phyloP scores from a whole-genome alignment of 2,113 vertebrate species.

The Turdus rufiventris region DNA sequence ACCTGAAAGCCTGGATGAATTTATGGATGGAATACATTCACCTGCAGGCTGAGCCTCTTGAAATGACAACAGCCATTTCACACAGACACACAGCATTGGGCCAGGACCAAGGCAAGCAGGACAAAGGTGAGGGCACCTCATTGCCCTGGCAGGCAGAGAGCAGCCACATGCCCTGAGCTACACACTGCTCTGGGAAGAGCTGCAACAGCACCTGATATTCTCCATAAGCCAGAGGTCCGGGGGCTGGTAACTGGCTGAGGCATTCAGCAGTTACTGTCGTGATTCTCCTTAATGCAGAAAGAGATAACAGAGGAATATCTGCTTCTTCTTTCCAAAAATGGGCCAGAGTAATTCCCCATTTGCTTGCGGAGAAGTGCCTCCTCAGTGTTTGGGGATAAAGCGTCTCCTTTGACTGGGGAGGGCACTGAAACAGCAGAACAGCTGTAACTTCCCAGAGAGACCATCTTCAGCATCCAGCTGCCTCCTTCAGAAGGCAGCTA shows the following conservation, averaged over 20 bases:
- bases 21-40: not conserved
- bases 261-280: not conserved
- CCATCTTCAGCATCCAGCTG: not conserved
- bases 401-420: not conserved
- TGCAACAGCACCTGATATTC: not conserved
- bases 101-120: not conserved
- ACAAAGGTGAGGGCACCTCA: not conserved
- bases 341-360: not conserved
- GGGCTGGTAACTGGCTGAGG: not conserved
- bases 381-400: not conserved
- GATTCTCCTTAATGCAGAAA: not conserved
- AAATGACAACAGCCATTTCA: not conserved
- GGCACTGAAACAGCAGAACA: not conserved
- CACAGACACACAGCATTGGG: accelerated
- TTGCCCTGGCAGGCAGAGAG: not conserved
- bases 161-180: accelerated
- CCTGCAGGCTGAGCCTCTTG: not conserved
- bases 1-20: not conserved
- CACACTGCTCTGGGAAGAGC: not conserved
- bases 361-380: not conserved
- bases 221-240: not conserved
- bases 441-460: not conserved
- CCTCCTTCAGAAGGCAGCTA: not conserved
- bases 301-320: not conserved
- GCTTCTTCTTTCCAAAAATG: not conserved